Percentiles rank a stretch among this genome's conserved stretches.
Evolutionary conservation across 2,797 vertebrate species (phyloP).

Genomic region (Miichthys miiuy): DNA sequence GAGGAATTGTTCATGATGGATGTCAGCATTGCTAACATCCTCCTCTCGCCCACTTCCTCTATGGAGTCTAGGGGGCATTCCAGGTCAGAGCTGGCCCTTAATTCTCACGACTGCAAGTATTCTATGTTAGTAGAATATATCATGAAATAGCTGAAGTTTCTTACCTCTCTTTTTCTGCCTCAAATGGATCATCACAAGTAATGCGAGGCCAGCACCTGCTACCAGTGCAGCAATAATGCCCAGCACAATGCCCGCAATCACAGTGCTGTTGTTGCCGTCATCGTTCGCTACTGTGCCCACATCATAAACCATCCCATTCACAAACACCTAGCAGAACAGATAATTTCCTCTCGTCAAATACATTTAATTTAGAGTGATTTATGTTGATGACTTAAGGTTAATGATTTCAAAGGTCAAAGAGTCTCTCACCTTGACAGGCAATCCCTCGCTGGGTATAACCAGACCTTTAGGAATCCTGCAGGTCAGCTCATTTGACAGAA

Average conservation of each 20-base stretch:
- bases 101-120: neutral
- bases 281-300: constrained; percentile 86
- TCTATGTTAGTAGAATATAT: neutral
- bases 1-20: too few relatives aligned
- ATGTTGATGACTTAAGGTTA: neutral
- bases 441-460: constrained; percentile 79
- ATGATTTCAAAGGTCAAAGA: neutral
- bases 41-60: too few relatives aligned
- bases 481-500: constrained; percentile 90
- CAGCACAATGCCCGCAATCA: constrained; percentile 81
- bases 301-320: constrained; percentile 80
- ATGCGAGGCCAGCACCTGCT: constrained; percentile 74
- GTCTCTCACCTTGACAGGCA: constrained; percentile 85
- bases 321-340: constrained; percentile 82
- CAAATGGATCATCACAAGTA: constrained; percentile 78
- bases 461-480: constrained; percentile 89
- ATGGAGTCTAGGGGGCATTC: too few relatives aligned
- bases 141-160: constrained; percentile 5
- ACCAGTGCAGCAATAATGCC: constrained; percentile 84
- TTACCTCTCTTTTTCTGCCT: constrained; percentile 86
- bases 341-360: neutral
- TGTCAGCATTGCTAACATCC: too few relatives aligned
- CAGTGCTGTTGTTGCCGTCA: constrained; percentile 51
- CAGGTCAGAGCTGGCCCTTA: too few relatives aligned
- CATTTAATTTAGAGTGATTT: neutral